Evolutionary conservation across 2,888 invertebrate species (phyloP), one percentile per base, ranked within the genome.

Genomic region (Thalpophila matura): DNA sequence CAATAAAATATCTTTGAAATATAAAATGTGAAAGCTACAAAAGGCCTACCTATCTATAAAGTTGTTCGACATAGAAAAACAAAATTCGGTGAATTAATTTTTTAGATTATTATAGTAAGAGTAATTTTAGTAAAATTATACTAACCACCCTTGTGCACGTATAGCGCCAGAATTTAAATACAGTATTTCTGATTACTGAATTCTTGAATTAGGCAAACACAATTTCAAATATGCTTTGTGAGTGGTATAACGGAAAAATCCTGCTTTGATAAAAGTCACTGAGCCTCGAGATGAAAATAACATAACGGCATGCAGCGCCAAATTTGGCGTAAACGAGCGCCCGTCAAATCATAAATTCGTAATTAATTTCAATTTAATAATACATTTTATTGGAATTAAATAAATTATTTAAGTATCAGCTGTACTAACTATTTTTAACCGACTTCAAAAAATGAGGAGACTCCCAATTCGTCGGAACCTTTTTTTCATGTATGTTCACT

Each of bases 321-420:
- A 49, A 45, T 42, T 46, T 51, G 20, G 14, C 53, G 40, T 27
- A 47, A 72, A 57, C 50, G 53, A 57, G 38, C 56, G 31, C 49
- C 49, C 26, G 49, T 42, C 35, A 35, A 6, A 57, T 45, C 50
- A 46, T 62, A 50, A 74, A 76, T 57, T 59, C 31, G 40, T 73
- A 54, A 59, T 59, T 73, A 54, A 59, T 59, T 62, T 53, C 14
- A 31, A 54, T 63, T 55, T 68, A 62, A 66, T 76, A 66, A 47
- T 50, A 57, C 38, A 14, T 74, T 71, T 71, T 66, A 74, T 53
- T 55, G 57, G 31, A 42, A 27, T 76, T 51, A 60, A 61, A 74
- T 65, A 38, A 31, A 66, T 62, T 53, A 10, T 47, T 4, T 54
- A 33, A 6, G 43, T 43, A 54, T 40, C 47, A 51, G 26, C 35